Percentiles rank a stretch among this genome's conserved stretches.
These are phyloP conservation scores for Slavum lentiscoides DNA, from an alignment of 2,888 invertebrate genomes.

Conservation along the genomic window DNA sequence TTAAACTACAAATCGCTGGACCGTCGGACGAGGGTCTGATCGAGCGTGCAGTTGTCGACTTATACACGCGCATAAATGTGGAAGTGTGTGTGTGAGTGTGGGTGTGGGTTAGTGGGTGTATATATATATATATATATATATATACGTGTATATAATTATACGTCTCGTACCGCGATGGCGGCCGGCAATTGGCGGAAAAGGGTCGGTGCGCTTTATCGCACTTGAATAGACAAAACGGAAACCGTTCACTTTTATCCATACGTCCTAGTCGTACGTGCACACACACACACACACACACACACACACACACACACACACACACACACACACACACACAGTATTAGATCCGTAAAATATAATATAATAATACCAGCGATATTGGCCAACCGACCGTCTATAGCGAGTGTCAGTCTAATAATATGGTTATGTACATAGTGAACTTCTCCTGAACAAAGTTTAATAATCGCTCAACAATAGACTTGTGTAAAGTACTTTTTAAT, in stretches of 20 bases:
- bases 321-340: too few relatives aligned
- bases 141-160: neutral
- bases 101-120: neutral
- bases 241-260: constrained; percentile 19
- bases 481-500: too few relatives aligned
- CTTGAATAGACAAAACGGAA: constrained; percentile 35
- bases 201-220: constrained; percentile 16
- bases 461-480: too few relatives aligned
- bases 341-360: constrained; percentile 17
- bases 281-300: neutral
- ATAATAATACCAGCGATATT: neutral
- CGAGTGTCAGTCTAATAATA: too few relatives aligned
- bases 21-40: constrained; percentile 21
- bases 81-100: neutral
- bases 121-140: neutral
- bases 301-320: neutral
- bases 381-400: too few relatives aligned
- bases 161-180: neutral
- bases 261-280: neutral
- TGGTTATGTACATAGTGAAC: too few relatives aligned
- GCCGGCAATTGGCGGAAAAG: constrained; percentile 23
- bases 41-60: constrained; percentile 15
- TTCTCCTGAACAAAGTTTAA: too few relatives aligned
- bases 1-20: constrained; percentile 34
- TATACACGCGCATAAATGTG: neutral